Base-by-base conservation (phyloP, 2,797 vertebrate species). In the Pyrocephalus nanus region DNA sequence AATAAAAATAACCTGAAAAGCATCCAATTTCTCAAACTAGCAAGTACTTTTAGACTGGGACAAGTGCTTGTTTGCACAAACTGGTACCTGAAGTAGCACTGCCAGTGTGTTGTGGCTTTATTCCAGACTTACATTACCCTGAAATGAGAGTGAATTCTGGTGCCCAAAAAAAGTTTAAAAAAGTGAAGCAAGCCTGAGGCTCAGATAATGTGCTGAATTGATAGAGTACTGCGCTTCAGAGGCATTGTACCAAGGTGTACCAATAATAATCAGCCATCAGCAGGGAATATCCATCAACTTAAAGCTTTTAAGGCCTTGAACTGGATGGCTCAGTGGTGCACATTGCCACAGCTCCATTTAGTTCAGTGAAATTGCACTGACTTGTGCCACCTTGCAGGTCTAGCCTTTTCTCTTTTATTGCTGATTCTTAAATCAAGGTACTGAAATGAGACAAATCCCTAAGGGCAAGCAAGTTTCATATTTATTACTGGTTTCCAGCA, bases 191-290 rank as follows among this genome's bases (percentile, higher is more conserved):
- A 94, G 58, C 48, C 87, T 70, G 73, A 88, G 69, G 62, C 75
- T 75, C 60, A n/a, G 19, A 16, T 58, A 88, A 34, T 78, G 69
- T 75, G 62, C 62, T 84, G 79, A 91, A 91, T 9, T 95, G 88
- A 80, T 45, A 77, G 57, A 86, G 43, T 54, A 78, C 45, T 78
- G 70, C 66, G 66, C 21, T 93, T 95, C 42, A 91, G 84, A 91
- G 36, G 43, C 75, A 69, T 65, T 67, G 74, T 82, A 92, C 73
- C 69, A 66, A 78, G 91, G 76, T 1, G 2, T 66, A 88, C 78
- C 81, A 55, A 83, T 86, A 93, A 85, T 48, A 92, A 90, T 83
- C 81, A 96, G 30, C 65, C 91, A 78, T 45, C 91, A 92, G 57
- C 53, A 61, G 75, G 76, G 58, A 88, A 88, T 66, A 90, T 77